phyloP scores from a whole-genome alignment of 2,797 vertebrate genomes.

The Percopsis omiscomaycus region DNA sequence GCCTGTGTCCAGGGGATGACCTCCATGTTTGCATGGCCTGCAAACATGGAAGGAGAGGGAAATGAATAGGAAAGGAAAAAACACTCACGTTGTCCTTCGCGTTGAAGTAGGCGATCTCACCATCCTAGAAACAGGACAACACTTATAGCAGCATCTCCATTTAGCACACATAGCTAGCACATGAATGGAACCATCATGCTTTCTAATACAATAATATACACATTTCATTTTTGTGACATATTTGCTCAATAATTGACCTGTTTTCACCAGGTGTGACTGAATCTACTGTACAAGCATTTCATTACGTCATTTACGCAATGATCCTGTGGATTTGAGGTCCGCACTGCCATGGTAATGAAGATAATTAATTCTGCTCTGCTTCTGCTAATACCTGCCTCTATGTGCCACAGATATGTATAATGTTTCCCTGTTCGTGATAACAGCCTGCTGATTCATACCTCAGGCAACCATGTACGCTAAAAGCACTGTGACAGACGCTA shows the following conservation, averaged over 20 bases:
- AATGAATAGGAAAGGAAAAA: slow-evolving; percentile 3
- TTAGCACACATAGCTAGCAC: background rate
- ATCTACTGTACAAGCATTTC: too few relatives aligned
- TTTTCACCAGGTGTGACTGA: too few relatives aligned
- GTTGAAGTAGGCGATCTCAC: slow-evolving; percentile 92
- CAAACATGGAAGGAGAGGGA: slow-evolving; percentile 26
- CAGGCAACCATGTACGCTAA: slow-evolving; percentile 9
- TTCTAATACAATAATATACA: too few relatives aligned
- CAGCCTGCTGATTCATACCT: slow-evolving; percentile 22
- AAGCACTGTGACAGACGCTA: background rate
- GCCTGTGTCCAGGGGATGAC: slow-evolving; percentile 29
- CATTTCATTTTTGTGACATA: too few relatives aligned
- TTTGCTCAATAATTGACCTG: too few relatives aligned
- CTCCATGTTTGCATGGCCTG: slow-evolving; percentile 19
- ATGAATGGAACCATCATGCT: too few relatives aligned
- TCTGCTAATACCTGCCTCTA: slow-evolving; percentile 28
- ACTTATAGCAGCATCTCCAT: too few relatives aligned
- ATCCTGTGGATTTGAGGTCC: too few relatives aligned
- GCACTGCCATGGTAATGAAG: too few relatives aligned
- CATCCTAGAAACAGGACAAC: slow-evolving; percentile 75
- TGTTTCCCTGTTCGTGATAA: slow-evolving; percentile 29
- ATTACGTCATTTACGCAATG: too few relatives aligned
- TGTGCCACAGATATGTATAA: slow-evolving; percentile 31
- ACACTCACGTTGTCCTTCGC: slow-evolving; percentile 89
- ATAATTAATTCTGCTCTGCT: too few relatives aligned